Evolutionary conservation across 1,140 invertebrate genomes (phyloP).

Genomic region (Pectinophora gossypiella): DNA sequence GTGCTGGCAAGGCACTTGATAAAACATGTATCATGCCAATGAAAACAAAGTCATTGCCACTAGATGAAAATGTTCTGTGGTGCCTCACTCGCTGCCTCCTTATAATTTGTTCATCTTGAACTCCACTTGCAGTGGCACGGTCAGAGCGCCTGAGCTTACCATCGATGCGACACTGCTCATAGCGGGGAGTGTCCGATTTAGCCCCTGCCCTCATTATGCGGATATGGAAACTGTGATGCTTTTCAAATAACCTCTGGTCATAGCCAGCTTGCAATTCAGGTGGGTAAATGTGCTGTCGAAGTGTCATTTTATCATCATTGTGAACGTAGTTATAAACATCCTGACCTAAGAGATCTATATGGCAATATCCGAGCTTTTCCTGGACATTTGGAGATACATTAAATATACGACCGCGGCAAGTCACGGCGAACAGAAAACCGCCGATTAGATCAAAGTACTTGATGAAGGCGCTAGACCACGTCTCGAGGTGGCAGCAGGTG

Average conservation of each 20-base stretch:
- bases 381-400: constrained; percentile 92
- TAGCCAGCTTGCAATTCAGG: constrained; percentile 63
- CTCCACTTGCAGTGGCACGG: constrained; percentile 61
- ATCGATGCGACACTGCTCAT: constrained; percentile 81
- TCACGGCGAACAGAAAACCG: constrained; percentile 88
- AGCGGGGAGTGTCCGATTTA: constrained; percentile 81
- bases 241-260: constrained; percentile 52
- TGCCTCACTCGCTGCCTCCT: constrained; percentile 70
- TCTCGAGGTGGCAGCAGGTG: constrained; percentile 59
- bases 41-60: constrained; percentile 79
- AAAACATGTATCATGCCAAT: constrained; percentile 82
- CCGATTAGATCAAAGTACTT: constrained; percentile 77
- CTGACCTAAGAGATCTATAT: constrained; percentile 92
- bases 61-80: constrained; percentile 71
- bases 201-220: constrained; percentile 80
- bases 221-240: constrained; percentile 74
- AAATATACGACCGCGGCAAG: constrained; percentile 88
- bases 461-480: constrained; percentile 65
- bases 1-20: constrained; percentile 81
- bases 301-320: constrained; percentile 84
- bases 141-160: constrained; percentile 76
- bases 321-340: constrained; percentile 88
- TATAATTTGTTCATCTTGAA: constrained; percentile 73
- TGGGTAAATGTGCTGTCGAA: constrained; percentile 83
- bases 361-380: constrained; percentile 87